Conservation (phyloP, 1,140 invertebrate genomes). For the Panulirus ornatus region DNA sequence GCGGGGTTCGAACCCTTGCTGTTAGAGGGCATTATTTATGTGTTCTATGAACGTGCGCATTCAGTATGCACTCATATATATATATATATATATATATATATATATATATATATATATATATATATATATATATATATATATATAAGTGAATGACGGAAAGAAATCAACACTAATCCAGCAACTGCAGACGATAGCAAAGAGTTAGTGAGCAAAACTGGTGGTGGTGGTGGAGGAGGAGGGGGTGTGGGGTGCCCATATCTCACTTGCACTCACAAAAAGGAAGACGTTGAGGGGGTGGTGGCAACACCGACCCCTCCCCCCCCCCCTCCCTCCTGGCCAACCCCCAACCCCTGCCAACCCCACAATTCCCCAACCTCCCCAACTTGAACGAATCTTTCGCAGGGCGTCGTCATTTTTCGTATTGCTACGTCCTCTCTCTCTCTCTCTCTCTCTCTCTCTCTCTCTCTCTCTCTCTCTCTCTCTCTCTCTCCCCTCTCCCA, state of each 20-base stretch:
- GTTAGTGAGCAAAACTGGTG: constrained; percentile 60
- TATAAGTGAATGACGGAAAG: constrained; percentile 20
- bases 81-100: constrained; percentile 27
- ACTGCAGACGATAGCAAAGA: constrained; percentile 56
- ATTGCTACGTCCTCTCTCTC: background rate
- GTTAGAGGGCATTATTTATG: no score
- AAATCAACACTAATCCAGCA: constrained; percentile 42
- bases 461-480: background rate
- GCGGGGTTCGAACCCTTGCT: no score
- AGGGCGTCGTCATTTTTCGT: background rate
- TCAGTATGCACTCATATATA: no score
- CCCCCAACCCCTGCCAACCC: background rate
- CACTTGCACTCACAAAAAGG: constrained; percentile 22
- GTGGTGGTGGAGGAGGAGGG: no score
- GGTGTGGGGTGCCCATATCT: constrained; percentile 53
- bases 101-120: constrained; percentile 27
- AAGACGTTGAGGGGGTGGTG: background rate
- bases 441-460: background rate
- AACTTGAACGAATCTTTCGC: background rate
- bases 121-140: background rate
- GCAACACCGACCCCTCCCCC: background rate
- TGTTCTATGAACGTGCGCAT: no score
- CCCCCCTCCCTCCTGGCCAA: background rate
- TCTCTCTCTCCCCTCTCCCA: background rate
- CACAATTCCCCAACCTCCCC: background rate